Conservation (phyloP, 1,140 invertebrate genomes). For the Trialeurodes vaporariorum region DNA sequence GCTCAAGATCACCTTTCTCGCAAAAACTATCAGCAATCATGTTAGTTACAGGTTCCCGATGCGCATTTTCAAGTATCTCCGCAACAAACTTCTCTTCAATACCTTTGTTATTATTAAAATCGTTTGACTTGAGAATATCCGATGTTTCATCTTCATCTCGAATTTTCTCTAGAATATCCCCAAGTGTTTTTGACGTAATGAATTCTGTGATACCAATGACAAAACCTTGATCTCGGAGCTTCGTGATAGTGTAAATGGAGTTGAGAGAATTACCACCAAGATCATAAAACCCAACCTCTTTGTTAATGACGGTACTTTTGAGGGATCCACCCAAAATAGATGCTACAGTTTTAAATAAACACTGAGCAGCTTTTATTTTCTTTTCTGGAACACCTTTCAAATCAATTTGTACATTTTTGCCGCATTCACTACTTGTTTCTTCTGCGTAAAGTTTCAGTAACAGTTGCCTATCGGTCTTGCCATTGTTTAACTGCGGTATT, state of each 20-base stretch:
- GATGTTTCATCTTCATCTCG: conserved; percentile 12
- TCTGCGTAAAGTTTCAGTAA: conserved; percentile 52
- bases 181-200: conserved; percentile 53
- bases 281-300: conserved; percentile 63
- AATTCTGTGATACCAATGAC: conserved; percentile 68
- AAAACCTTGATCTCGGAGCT: conserved; percentile 62
- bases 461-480: conserved; percentile 69
- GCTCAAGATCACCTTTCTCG: conserved; percentile 68
- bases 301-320: conserved; percentile 37
- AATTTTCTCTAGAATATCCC: conserved; percentile 43
- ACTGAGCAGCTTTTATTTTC: conserved; percentile 46
- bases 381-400: conserved; percentile 46
- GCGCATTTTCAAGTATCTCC: conserved; percentile 44
- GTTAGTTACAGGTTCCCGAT: conserved; percentile 46
- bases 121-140: conserved; percentile 10
- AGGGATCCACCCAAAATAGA: conserved; percentile 49
- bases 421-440: conserved; percentile 12
- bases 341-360: conserved; percentile 57
- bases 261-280: conserved; percentile 78
- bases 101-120: conserved; percentile 18
- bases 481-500: conserved; percentile 68
- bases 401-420: conserved; percentile 38
- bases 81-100: conserved; percentile 32
- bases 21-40: conserved; percentile 74
- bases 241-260: conserved; percentile 66